Percentiles rank a stretch among this genome's conserved stretches.
Conservation (phyloP, 2,113 vertebrate genomes). For the Aviceda subcristata region DNA sequence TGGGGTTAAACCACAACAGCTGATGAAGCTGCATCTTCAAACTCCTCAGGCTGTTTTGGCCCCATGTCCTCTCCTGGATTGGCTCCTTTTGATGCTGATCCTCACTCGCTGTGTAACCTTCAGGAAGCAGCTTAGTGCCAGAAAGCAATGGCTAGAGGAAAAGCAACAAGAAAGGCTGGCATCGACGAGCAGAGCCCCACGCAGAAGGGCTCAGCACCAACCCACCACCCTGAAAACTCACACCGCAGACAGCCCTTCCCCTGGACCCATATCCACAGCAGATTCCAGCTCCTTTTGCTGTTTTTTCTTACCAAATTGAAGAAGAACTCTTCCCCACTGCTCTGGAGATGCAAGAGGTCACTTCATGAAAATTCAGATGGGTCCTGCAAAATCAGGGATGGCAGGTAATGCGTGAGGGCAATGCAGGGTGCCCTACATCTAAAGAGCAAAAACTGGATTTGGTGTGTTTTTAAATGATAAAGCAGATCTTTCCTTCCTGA, state of each 20-base stretch:
- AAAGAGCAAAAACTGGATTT: not conserved
- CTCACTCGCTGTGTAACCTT: not conserved
- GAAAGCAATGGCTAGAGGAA: not conserved
- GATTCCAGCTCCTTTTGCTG: not conserved
- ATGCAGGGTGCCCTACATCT: not conserved
- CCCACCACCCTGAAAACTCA: not conserved
- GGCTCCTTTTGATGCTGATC: not conserved
- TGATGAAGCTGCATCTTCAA: not conserved
- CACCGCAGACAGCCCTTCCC: not conserved
- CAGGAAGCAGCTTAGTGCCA: not conserved
- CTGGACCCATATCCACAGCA: not conserved
- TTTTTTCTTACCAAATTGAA: not conserved
- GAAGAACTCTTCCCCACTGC: accelerated
- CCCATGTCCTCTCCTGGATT: not conserved
- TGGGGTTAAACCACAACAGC: not conserved
- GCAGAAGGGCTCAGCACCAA: not conserved
- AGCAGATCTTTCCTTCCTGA: not conserved
- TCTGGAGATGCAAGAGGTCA: not conserved
- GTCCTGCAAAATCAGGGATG: not conserved
- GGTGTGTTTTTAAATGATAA: not conserved
- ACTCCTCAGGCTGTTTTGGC: not conserved
- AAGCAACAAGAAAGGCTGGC: not conserved
- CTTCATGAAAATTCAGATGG: not conserved
- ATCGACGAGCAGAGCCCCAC: not conserved
- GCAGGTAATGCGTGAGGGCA: not conserved